phyloP scores from a whole-genome alignment of 2,797 vertebrate species.

The Chloroceryle amazona region DNA sequence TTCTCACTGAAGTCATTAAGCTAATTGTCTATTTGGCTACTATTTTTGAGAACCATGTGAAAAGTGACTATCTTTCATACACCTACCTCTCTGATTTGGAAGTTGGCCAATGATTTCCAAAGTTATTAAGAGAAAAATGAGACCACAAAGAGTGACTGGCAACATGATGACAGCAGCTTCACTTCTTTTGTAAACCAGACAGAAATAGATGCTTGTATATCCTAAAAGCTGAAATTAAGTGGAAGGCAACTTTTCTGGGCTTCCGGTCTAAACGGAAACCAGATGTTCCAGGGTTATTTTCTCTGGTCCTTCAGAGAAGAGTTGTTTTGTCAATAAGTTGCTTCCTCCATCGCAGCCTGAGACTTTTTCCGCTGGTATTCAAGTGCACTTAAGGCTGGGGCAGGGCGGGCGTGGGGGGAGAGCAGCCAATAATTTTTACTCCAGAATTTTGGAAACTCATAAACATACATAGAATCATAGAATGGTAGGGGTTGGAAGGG shows the following conservation, averaged over 20 bases:
- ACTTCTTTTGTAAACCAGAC: slow-evolving; percentile 6
- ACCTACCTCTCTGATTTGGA: not conserved
- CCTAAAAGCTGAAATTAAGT: slow-evolving; percentile 3
- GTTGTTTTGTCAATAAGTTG: not conserved
- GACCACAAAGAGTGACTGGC: not conserved
- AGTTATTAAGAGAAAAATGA: slow-evolving; percentile 38
- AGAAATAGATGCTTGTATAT: not conserved
- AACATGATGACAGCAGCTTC: not conserved
- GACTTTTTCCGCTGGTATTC: not conserved
- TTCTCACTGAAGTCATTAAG: not conserved
- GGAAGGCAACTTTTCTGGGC: not conserved
- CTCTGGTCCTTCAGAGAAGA: slow-evolving; percentile 31
- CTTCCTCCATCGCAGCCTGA: not conserved
- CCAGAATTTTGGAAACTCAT: not conserved
- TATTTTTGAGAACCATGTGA: not conserved
- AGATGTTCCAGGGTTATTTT: slow-evolving; percentile 2
- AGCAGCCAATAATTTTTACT: not conserved
- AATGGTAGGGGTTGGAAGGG: too few relatives aligned
- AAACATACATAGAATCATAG: too few relatives aligned
- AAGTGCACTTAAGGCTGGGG: not conserved
- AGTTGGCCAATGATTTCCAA: not conserved
- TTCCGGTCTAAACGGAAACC: slow-evolving; percentile 19
- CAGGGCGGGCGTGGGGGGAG: not conserved
- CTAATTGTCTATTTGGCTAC: not conserved
- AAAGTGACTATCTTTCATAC: not conserved